Evolutionary conservation across 1,140 invertebrate species (phyloP).

Genomic region (Dolichoris vasculosae): DNA sequence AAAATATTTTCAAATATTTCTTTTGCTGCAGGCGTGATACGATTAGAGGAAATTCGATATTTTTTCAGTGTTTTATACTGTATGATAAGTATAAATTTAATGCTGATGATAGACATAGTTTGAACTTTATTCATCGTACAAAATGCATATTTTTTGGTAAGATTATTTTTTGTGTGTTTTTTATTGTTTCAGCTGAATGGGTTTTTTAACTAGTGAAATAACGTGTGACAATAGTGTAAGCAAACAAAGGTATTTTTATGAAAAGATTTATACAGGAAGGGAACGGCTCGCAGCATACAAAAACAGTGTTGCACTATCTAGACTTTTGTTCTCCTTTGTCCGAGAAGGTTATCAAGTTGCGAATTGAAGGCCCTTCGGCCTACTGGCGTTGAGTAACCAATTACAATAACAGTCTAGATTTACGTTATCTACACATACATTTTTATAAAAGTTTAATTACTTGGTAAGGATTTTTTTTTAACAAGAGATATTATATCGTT

Average conservation of each 20-base stretch:
- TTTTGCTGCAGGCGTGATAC: too few relatives aligned
- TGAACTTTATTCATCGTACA: not conserved
- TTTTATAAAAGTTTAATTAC: not conserved
- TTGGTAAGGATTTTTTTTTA: too few relatives aligned
- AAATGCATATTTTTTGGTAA: not conserved
- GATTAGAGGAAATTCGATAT: too few relatives aligned
- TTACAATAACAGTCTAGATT: not conserved
- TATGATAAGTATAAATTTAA: not conserved
- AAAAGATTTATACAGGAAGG: not conserved
- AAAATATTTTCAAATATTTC: not conserved
- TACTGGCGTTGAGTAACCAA: not conserved
- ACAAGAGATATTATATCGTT: too few relatives aligned
- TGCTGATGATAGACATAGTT: not conserved
- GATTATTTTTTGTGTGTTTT: not conserved
- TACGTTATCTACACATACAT: not conserved
- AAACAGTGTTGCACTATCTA: slow-evolving; percentile 20
- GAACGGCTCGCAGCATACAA: not conserved
- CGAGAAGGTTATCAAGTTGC: slow-evolving; percentile 45
- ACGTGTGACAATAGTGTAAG: not conserved
- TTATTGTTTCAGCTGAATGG: not conserved
- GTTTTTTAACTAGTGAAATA: not conserved
- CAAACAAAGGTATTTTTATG: not conserved
- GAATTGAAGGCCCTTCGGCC: slow-evolving; percentile 54
- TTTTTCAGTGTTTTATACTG: too few relatives aligned
- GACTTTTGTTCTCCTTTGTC: slow-evolving; percentile 64